phyloP scores from a whole-genome alignment of 1,140 invertebrate genomes.

The Aphelenchoides fujianensis region DNA sequence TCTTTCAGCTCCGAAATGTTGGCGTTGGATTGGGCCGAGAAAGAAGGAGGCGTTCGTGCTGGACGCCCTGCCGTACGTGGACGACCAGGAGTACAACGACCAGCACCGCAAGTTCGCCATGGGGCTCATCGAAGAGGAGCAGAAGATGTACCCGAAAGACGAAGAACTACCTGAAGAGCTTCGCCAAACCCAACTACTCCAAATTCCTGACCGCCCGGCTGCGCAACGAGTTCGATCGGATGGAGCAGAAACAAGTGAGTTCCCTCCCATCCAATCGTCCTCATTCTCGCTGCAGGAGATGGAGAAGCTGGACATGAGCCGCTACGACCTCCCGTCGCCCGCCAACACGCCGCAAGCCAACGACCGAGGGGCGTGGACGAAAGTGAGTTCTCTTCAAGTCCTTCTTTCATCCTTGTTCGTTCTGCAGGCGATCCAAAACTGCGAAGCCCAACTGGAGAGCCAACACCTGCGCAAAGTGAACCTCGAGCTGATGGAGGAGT shows the following conservation, averaged over 20 bases:
- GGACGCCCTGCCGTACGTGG: slow-evolving; percentile 43
- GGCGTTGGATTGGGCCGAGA: not conserved
- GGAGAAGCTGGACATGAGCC: slow-evolving; percentile 43
- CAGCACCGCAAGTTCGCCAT: slow-evolving; percentile 43
- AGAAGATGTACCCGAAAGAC: slow-evolving; percentile 38
- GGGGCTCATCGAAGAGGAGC: slow-evolving; percentile 40
- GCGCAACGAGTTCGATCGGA: slow-evolving; percentile 28
- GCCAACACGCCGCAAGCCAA: slow-evolving; percentile 35
- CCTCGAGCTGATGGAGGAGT: slow-evolving; percentile 41
- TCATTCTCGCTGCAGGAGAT: slow-evolving; percentile 40
- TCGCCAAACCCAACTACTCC: slow-evolving; percentile 41
- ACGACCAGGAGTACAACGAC: slow-evolving; percentile 43
- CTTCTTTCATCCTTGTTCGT: too few species aligned
- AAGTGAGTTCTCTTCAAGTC: too few species aligned
- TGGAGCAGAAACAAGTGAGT: slow-evolving; percentile 41
- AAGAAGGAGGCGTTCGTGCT: slow-evolving; percentile 10
- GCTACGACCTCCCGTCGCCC: slow-evolving; percentile 46
- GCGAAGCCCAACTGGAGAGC: slow-evolving; percentile 38
- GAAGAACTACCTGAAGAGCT: slow-evolving; percentile 44
- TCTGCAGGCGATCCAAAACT: slow-evolving; percentile 43
- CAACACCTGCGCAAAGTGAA: slow-evolving; percentile 41
- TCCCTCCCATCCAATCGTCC: slow-evolving; percentile 16
- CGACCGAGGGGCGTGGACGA: slow-evolving; percentile 44
- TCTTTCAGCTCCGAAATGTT: not conserved
- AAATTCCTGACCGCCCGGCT: slow-evolving; percentile 41